A percentile compares a stretch with the other conserved stretches of the same genome.
These are phyloP conservation scores for Osmerus mordax DNA, from an alignment of 2,113 vertebrate genomes.

Conservation along the genomic window DNA sequence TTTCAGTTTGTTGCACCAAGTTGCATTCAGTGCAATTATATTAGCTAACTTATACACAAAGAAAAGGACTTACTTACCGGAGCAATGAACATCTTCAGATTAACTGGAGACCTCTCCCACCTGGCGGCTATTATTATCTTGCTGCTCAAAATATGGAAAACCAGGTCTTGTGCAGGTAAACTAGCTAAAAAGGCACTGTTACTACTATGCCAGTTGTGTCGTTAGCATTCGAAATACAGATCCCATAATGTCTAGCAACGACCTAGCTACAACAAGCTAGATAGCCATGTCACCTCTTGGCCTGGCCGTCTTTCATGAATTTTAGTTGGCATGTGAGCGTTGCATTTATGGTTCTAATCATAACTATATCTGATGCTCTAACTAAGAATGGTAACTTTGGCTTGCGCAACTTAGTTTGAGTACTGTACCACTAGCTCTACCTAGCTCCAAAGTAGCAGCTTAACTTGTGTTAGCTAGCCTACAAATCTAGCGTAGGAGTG, in stretches of 20 bases:
- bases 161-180: conserved; percentile 93
- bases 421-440: no score
- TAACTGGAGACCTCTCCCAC: conserved; percentile 92
- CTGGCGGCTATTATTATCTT: conserved; percentile 95
- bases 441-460: no score
- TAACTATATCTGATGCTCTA: no score
- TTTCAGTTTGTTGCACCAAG: conserved; percentile 39
- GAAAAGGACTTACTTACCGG: conserved; percentile 2
- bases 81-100: conserved; percentile 90
- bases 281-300: no score
- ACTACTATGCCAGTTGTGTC: not conserved
- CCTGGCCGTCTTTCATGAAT: no score
- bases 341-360: no score
- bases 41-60: not conserved
- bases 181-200: not conserved
- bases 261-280: not conserved
- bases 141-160: conserved; percentile 97
- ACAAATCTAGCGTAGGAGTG: no score
- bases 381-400: no score
- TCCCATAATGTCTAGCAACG: not conserved
- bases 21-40: not conserved
- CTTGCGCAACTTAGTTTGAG: no score
- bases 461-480: no score
- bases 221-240: not conserved
- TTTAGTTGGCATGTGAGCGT: no score